Base-by-base conservation (phyloP, 1,140 invertebrate genomes). In the Lethocerus indicus region DNA sequence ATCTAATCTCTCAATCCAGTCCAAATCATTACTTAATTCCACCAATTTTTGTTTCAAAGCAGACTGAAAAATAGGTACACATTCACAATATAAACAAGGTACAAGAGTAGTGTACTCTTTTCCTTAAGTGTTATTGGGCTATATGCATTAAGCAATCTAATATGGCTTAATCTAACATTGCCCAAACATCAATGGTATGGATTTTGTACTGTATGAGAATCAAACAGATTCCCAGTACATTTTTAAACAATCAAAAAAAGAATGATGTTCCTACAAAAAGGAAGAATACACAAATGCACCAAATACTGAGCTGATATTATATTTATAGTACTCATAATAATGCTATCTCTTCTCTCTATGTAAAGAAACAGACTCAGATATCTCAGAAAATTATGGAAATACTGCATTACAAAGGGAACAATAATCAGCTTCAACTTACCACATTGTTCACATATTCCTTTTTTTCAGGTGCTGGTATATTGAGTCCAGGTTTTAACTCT, bases 1-100 rank as follows among this genome's bases (percentile, higher is more conserved):
- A 60, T 93, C 89, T 24, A 95, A 61, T 27, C 76, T 73, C 64
- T 95, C 89, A 13, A 88, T 60, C 91, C 91, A 96, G 52, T 79
- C 75, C 36, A 91, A 63, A 35, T 81, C 71, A 36, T 82, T 56
- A 58, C 75, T 71, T 12, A 93, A 73, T 59, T 83, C 75, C 25
- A 76, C 66, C 25, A 86, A 61, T 64, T 87, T 88, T 24, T 72
- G 61, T 57, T 80, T 75, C 44, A 93, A 61, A 50, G 72, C 77
- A 29, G 56, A 60, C 77, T 78, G 52, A 26, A 66, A 67, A 51
- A 43, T 59, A 59, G 55, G 52, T 24, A 41, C 36, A 26, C 18
- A 21, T n/a, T 20, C 6, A 43, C 23, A 13, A 6, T 20, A 4
- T 24, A 5, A 20, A 21, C 12, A 6, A 7, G 12, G 26, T 21